Base-by-base conservation (phyloP, 2,888 invertebrate species). In the Phortica okadai region DNA sequence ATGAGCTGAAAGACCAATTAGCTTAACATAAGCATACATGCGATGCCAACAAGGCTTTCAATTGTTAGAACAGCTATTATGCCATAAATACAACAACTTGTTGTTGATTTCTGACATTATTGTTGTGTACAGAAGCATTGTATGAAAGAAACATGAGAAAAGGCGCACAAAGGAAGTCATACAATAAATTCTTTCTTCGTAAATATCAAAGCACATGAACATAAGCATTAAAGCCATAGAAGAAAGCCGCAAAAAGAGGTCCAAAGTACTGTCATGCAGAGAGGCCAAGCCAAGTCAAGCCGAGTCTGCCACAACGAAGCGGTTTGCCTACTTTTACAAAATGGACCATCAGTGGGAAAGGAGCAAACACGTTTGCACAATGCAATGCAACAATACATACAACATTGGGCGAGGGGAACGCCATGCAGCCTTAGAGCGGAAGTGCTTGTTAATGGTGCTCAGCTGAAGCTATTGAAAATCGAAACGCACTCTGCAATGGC, bases 391-490 rank as follows among this genome's bases (percentile, higher is more conserved):
- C 50, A 50, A 50, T 33, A 33, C n/a, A 50, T 33, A 33, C n/a
- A 59, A 59, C 16, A 7, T 7, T 8, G 59, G 59, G 8, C 16
- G 4, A 59, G 16, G 50, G n/a, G 33, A 2, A 59, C 59, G 21
- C 7, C 2, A 6, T 7, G 59, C 59, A 59, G 59, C 21, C 59
- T 16, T n/a, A 41, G 33, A 11, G n/a, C 33, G 66, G 66, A 66
- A 45, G 14, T 69, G 6, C 69, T 45, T 54, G 70, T 25, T 70
- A 70, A 69, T 69, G 45, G 69, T 16, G 14, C 59, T 59, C 59
- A 10, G 25, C 16, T 21, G 10, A n/a, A 21, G 59, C 69, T 64
- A 69, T 69, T 69, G 54, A 54, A 70, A 67, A 67, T 16, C 54
- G 70, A 54, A 70, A 70, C 11, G 70, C 33, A 54, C 45, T 70